Percentiles rank a stretch among this genome's conserved stretches.
phyloP scores from a whole-genome alignment of 1,140 invertebrate species.

The Dendroctonus ponderosae region DNA sequence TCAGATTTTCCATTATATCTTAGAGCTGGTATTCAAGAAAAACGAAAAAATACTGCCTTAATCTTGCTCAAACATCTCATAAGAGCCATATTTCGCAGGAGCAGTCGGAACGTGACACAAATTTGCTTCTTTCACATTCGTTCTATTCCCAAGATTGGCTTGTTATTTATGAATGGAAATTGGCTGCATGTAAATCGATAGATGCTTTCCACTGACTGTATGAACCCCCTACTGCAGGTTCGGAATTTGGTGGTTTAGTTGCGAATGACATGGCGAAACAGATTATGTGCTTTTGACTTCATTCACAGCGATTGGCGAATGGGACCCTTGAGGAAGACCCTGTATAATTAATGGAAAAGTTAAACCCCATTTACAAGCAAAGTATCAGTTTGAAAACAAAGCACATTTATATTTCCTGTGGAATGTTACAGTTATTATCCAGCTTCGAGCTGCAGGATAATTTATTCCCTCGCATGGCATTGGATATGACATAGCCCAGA shows the following conservation, averaged over 20 bases:
- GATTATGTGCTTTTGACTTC: too few relatives aligned
- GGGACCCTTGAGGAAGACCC: too few relatives aligned
- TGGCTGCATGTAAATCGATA: conserved; percentile 16
- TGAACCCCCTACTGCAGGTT: not conserved
- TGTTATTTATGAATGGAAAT: conserved; percentile 27
- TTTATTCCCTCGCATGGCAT: not conserved
- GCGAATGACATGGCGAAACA: too few relatives aligned
- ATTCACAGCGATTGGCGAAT: too few relatives aligned
- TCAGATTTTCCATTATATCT: conserved; percentile 8
- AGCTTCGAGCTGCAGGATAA: not conserved
- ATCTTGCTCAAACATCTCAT: conserved; percentile 25
- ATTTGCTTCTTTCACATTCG: conserved; percentile 23
- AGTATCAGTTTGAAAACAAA: too few relatives aligned
- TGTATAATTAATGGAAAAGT: too few relatives aligned
- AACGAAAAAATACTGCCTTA: conserved; percentile 21
- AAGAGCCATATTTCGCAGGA: conserved; percentile 16
- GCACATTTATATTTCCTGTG: too few relatives aligned
- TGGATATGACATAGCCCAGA: conserved; percentile 26
- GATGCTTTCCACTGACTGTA: not conserved
- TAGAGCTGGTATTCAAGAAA: conserved; percentile 3
- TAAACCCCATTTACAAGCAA: too few relatives aligned
- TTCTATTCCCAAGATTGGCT: conserved; percentile 19
- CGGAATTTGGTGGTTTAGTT: not conserved
- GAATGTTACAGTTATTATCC: not conserved
- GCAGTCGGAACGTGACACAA: conserved; percentile 24